phyloP scores from a whole-genome alignment of 2,888 invertebrate species.

The Theristus sp. region DNA sequence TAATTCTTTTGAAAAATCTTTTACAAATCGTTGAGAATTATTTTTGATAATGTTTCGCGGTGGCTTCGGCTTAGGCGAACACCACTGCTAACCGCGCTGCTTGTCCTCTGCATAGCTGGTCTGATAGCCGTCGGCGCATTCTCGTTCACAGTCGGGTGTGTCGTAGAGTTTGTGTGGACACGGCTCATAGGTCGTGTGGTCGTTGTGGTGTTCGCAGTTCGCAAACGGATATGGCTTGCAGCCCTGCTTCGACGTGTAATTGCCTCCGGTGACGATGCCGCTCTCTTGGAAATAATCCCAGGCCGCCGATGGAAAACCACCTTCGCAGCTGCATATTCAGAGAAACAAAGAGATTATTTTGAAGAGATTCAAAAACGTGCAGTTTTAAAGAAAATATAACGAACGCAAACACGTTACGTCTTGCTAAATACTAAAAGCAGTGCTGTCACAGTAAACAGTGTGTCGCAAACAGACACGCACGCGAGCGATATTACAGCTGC shows the following conservation, averaged over 20 bases:
- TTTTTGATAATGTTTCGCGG: too few relatives aligned
- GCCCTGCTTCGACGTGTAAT: constrained; percentile 17
- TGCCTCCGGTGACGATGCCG: constrained; percentile 69
- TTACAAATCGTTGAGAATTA: too few relatives aligned
- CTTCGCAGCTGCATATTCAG: constrained; percentile 43
- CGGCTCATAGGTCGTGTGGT: constrained; percentile 38
- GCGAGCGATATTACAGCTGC: too few relatives aligned
- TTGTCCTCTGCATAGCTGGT: constrained; percentile 52
- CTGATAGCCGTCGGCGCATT: constrained; percentile 48
- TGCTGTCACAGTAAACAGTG: too few relatives aligned
- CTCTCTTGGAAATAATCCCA: constrained; percentile 65
- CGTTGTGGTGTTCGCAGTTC: constrained; percentile 74
- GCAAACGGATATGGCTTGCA: constrained; percentile 49
- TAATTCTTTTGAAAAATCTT: too few relatives aligned
- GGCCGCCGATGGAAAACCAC: constrained; percentile 59
- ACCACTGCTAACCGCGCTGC: constrained; percentile 43
- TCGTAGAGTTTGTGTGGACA: constrained; percentile 5
- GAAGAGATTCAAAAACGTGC: too few relatives aligned
- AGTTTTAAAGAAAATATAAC: too few relatives aligned
- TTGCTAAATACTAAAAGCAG: too few relatives aligned
- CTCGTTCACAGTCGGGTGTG: constrained; percentile 56
- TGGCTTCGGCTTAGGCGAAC: neutral
- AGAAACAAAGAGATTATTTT: neutral
- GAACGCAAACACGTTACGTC: too few relatives aligned
- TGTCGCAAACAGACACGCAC: too few relatives aligned